These are phyloP conservation scores for Calliopsis andreniformis DNA, from an alignment of 1,140 invertebrate genomes.

Conservation along the genomic window DNA sequence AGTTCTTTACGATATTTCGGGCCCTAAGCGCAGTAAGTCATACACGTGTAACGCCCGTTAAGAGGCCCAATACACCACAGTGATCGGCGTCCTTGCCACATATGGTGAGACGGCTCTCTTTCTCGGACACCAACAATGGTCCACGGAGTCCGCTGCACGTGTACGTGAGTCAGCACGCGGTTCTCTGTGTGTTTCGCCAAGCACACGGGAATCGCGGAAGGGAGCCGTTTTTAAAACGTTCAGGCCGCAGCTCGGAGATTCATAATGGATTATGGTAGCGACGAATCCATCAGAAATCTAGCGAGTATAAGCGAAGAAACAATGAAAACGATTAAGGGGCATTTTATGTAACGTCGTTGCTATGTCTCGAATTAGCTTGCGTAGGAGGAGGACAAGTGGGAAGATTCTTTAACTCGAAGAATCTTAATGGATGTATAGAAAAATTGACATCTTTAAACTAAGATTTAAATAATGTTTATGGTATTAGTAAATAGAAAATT, in stretches of 20 bases:
- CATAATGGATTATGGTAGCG: conserved; percentile 52
- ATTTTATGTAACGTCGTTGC: too few relatives aligned
- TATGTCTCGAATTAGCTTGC: background rate
- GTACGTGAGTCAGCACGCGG: conserved; percentile 36
- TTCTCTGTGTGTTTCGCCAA: background rate
- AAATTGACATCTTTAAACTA: too few relatives aligned
- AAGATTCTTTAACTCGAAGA: too few relatives aligned
- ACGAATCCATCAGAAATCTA: conserved; percentile 43
- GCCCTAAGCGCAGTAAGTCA: conserved; percentile 20
- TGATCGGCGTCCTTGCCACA: conserved; percentile 74
- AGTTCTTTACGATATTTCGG: conserved; percentile 14
- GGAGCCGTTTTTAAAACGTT: conserved; percentile 53
- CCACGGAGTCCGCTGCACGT: background rate
- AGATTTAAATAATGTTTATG: too few relatives aligned
- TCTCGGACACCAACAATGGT: conserved; percentile 53
- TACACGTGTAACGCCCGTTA: conserved; percentile 61
- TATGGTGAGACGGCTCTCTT: conserved; percentile 74
- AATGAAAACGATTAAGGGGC: conserved; percentile 13
- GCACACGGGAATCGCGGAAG: conserved; percentile 50
- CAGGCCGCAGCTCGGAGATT: conserved; percentile 50
- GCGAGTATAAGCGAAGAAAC: conserved; percentile 28
- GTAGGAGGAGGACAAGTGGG: background rate
- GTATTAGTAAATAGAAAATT: too few relatives aligned
- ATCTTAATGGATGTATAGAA: too few relatives aligned
- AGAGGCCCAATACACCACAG: conserved; percentile 65